Evolutionary conservation across 2,888 invertebrate genomes (phyloP).

Genomic region (Cylloceria caligata): DNA sequence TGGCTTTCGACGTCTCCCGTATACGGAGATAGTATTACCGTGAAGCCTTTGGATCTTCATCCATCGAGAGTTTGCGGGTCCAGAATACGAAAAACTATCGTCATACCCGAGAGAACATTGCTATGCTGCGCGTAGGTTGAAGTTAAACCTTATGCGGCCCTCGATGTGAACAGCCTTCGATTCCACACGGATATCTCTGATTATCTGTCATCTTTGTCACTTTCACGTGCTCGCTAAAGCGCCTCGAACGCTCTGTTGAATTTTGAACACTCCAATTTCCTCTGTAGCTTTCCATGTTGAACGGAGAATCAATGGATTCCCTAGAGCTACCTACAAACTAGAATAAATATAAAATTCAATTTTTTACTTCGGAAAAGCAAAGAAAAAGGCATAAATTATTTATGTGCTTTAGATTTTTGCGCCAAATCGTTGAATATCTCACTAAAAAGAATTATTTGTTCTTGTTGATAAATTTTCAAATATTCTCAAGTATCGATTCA

Average conservation of each 20-base stretch:
- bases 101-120: not conserved
- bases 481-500: too few relatives aligned
- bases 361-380: not conserved
- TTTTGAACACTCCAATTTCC: slow-evolving; percentile 11
- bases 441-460: too few relatives aligned
- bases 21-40: slow-evolving; percentile 4
- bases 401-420: not conserved
- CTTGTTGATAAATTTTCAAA: too few relatives aligned
- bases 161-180: slow-evolving; percentile 38
- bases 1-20: slow-evolving; percentile 2
- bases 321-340: not conserved
- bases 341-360: not conserved
- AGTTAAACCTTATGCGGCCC: slow-evolving; percentile 10
- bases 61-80: not conserved
- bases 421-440: too few relatives aligned
- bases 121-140: slow-evolving; percentile 31
- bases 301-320: not conserved
- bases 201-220: slow-evolving; percentile 27
- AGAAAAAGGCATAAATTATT: not conserved
- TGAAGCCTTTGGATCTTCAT: not conserved
- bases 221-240: slow-evolving; percentile 4
- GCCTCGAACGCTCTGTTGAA: not conserved
- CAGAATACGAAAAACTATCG: not conserved
- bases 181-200: slow-evolving; percentile 34
- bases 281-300: not conserved